These are phyloP conservation scores for Pithys albifrons DNA, from an alignment of 2,113 vertebrate genomes.

Conservation along the genomic window DNA sequence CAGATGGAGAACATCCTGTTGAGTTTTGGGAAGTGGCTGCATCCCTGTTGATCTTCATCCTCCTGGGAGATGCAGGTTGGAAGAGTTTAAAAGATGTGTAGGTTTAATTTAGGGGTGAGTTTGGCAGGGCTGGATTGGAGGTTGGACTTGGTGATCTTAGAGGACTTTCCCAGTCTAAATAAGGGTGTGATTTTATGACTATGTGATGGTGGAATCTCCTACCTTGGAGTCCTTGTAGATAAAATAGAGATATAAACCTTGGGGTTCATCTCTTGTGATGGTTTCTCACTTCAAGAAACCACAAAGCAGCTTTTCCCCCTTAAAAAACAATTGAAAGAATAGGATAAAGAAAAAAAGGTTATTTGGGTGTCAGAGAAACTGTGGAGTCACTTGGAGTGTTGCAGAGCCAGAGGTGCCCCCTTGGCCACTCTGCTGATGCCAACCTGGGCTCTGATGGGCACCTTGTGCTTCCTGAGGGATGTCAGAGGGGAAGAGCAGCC, in stretches of 20 bases:
- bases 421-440: neutral
- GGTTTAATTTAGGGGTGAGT: neutral
- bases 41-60: fast-evolving
- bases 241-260: neutral
- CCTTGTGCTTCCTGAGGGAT: neutral
- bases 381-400: neutral
- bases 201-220: neutral
- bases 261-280: neutral
- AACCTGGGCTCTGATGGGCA: neutral
- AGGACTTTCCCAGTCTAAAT: neutral
- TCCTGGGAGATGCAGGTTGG: neutral
- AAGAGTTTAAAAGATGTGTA: fast-evolving
- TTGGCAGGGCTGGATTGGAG: neutral
- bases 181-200: neutral
- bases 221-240: neutral
- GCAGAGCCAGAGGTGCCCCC: neutral
- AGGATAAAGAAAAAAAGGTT: neutral
- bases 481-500: neutral
- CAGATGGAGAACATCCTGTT: fast-evolving
- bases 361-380: neutral
- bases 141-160: neutral
- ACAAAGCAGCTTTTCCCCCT: neutral
- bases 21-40: neutral
- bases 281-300: neutral
- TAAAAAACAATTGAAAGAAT: neutral